phyloP scores from a whole-genome alignment of 2,113 vertebrate genomes.

The Epinephelus fuscoguttatus region DNA sequence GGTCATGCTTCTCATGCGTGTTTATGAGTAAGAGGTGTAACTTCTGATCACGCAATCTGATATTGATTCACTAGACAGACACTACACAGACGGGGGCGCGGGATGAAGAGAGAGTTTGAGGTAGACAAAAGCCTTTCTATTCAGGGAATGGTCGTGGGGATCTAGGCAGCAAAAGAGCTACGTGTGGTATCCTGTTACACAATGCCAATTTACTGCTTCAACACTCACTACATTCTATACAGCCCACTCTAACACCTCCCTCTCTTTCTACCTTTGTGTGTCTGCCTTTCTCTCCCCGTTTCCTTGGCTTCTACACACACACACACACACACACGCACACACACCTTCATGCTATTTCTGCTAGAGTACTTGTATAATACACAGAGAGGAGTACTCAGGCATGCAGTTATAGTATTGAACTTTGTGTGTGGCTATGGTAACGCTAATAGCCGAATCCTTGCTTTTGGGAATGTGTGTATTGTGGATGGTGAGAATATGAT shows the following conservation, averaged over 20 bases:
- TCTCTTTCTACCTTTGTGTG: slow-evolving; percentile 47
- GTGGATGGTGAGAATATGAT: slow-evolving; percentile 12
- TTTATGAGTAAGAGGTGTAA: slow-evolving; percentile 46
- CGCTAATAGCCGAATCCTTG: slow-evolving; percentile 14
- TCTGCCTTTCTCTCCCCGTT: slow-evolving; percentile 37
- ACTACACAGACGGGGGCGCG: slow-evolving; percentile 31
- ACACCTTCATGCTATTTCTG: slow-evolving; percentile 59
- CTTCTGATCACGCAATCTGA: slow-evolving; percentile 39
- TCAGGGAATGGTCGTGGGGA: slow-evolving; percentile 82
- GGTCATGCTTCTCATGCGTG: slow-evolving; percentile 11
- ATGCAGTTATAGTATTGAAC: slow-evolving; percentile 55
- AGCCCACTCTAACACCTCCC: slow-evolving; percentile 84
- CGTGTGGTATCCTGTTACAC: slow-evolving; percentile 92
- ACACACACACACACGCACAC: not conserved
- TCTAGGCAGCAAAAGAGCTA: slow-evolving; percentile 85
- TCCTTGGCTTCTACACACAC: slow-evolving; percentile 33
- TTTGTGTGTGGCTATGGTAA: slow-evolving; percentile 63
- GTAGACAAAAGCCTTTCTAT: slow-evolving; percentile 87
- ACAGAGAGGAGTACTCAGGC: slow-evolving; percentile 46
- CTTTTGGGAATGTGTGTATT: slow-evolving; percentile 10
- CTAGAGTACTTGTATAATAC: slow-evolving; percentile 65
- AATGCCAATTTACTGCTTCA: slow-evolving; percentile 91
- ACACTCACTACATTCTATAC: slow-evolving; percentile 88
- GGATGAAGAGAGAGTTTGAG: slow-evolving; percentile 35
- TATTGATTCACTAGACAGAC: slow-evolving; percentile 58